phyloP scores from a whole-genome alignment of 2,888 invertebrate species.

The Noctua janthe region DNA sequence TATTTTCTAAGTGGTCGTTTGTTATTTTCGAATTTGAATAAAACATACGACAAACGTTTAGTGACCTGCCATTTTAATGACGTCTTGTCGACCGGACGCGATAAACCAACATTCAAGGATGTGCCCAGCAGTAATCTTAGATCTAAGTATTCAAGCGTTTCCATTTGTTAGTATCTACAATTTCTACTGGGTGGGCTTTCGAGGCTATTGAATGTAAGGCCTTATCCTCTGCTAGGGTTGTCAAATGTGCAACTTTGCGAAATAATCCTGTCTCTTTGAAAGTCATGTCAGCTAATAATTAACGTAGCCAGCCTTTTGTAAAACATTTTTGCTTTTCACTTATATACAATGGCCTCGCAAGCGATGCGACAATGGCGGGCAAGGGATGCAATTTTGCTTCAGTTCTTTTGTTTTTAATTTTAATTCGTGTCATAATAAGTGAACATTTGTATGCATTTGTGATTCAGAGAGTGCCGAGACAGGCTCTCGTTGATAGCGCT shows the following conservation, averaged over 20 bases:
- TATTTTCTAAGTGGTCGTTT: slow-evolving; percentile 11
- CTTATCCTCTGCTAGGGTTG: slow-evolving; percentile 63
- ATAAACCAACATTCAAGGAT: slow-evolving; percentile 59
- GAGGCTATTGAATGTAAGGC: slow-evolving; percentile 75
- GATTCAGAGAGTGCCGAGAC: slow-evolving; percentile 28
- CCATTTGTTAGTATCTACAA: slow-evolving; percentile 65
- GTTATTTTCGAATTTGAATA: slow-evolving; percentile 48
- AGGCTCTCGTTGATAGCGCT: slow-evolving; percentile 13
- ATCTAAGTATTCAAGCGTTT: slow-evolving; percentile 68
- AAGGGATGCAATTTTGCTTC: slow-evolving; percentile 43
- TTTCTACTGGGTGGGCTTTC: slow-evolving; percentile 73
- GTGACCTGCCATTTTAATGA: slow-evolving; percentile 47
- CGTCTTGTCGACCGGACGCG: slow-evolving; percentile 40
- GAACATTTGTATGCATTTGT: slow-evolving; percentile 52
- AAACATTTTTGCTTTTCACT: slow-evolving; percentile 60
- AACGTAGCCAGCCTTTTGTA: slow-evolving; percentile 51
- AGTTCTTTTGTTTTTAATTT: slow-evolving; percentile 54
- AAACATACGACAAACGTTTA: slow-evolving; percentile 29
- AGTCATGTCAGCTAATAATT: slow-evolving; percentile 48
- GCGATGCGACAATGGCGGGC: slow-evolving; percentile 44
- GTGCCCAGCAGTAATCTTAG: slow-evolving; percentile 56
- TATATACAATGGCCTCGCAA: slow-evolving; percentile 46
- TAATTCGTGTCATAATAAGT: slow-evolving; percentile 52
- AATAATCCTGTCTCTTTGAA: slow-evolving; percentile 53
- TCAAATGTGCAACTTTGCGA: slow-evolving; percentile 45